phyloP scores from a whole-genome alignment of 2,797 vertebrate genomes.

The Danionella dracula region DNA sequence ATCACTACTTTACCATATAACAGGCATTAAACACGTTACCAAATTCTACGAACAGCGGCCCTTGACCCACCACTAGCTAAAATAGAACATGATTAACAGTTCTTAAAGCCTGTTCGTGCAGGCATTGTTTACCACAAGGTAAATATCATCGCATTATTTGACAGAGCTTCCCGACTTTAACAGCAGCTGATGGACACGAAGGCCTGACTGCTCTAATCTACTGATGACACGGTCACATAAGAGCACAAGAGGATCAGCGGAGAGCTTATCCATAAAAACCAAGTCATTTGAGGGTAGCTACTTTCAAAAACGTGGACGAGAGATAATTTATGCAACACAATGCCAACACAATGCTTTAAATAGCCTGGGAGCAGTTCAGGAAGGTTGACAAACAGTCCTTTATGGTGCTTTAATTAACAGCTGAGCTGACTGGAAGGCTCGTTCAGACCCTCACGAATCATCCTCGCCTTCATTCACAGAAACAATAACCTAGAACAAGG shows the following conservation, averaged over 20 bases:
- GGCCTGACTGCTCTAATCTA: neutral
- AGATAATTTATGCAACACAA: conserved; percentile 21
- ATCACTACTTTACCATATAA: no score
- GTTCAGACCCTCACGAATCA: neutral
- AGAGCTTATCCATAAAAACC: neutral
- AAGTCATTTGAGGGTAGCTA: neutral
- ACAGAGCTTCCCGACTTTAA: no score
- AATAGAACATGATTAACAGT: no score
- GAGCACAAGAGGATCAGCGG: neutral
- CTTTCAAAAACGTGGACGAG: conserved; percentile 9
- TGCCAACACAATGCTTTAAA: conserved; percentile 19
- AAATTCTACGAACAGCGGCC: no score
- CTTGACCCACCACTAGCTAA: no score
- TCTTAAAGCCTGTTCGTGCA: no score
- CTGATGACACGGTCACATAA: neutral
- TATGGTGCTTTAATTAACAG: neutral
- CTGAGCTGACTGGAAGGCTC: neutral
- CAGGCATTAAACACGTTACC: no score
- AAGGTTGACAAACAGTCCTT: neutral
- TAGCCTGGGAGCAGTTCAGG: neutral
- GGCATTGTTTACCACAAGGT: no score
- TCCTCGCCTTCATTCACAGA: no score
- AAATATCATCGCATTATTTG: no score
- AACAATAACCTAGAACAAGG: no score
- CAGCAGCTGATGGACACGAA: no score